These are phyloP conservation scores for Gopherus evgoodei DNA, from an alignment of 2,113 vertebrate genomes.

Conservation along the genomic window DNA sequence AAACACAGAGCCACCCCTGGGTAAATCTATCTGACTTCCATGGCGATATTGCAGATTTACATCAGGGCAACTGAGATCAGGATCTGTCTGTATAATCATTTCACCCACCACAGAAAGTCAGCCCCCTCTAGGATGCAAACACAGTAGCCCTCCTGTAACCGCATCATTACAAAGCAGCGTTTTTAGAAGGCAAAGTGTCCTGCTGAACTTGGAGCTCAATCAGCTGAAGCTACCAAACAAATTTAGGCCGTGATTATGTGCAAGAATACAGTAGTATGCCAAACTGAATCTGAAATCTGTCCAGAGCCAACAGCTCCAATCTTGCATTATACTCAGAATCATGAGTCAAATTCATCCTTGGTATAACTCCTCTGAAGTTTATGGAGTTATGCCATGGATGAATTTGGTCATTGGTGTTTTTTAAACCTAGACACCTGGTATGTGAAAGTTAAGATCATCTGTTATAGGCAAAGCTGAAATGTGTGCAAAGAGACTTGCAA, in stretches of 20 bases:
- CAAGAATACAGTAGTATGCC: neutral
- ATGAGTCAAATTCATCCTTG: slow-evolving; percentile 39
- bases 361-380: neutral
- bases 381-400: neutral
- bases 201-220: slow-evolving; percentile 29
- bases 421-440: neutral
- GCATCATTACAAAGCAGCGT: neutral
- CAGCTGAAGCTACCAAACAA: slow-evolving; percentile 38
- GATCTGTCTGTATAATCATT: neutral
- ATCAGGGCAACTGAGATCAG: neutral
- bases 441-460: slow-evolving; percentile 3
- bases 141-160: neutral
- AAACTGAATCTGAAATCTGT: neutral
- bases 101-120: neutral
- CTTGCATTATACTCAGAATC: neutral
- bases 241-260: slow-evolving; percentile 32
- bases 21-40: neutral
- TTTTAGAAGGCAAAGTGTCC: neutral
- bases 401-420: slow-evolving; percentile 5
- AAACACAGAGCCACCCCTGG: too few relatives aligned
- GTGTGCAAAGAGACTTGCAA: neutral
- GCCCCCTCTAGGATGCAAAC: slow-evolving; percentile 14
- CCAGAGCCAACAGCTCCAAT: neutral
- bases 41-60: neutral
- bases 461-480: neutral